Base-by-base conservation (phyloP, 2,888 invertebrate genomes). In the Saturnia pavonia region DNA sequence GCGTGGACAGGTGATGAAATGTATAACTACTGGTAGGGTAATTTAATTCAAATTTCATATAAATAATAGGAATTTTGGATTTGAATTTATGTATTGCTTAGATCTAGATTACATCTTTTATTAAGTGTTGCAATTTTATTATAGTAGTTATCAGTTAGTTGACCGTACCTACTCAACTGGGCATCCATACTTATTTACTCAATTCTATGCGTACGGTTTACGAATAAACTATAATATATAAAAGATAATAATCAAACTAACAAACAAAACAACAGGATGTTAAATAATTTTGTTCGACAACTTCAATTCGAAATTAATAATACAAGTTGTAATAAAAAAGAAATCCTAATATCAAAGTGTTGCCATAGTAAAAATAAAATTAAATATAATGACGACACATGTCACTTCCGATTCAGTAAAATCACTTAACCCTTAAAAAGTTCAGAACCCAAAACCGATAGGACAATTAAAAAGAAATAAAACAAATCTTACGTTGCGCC, bases 391-490 rank as follows among this genome's bases (percentile, higher is more conserved):
- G 91, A 91, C 90, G 84, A 91, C 93, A 94, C 87, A 93, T 94
- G 93, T 88, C 91, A 91, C 88, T 91, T 94, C 93, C 93, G 91
- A 92, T 86, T 80, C 87, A 80, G 81, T 84, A 81, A 88, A 92
- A 92, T 92, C 91, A 87, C 86, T 90, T 91, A 90, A 90, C 85
- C 86, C 86, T 83, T 84, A 79, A 84, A 86, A 86, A 87, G 82
- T 81, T 77, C 81, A 81, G 79, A 83, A 79, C 83, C 81, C 84
- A 85, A 83, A 82, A 77, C 76, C 75, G 77, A 80, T 82, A 74
- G 57, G 84, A 93, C 92, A 94, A 94, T 94, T 94, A 94, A 93
- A 94, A 93, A 92, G 91, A 91, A 91, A 94, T 94, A 93, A 93
- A 93, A 93, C 92, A 93, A 93, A 94, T 93, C 92, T 85, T 84